These are phyloP conservation scores for Mechanitis messenoides DNA, from an alignment of 2,888 invertebrate species.

Conservation along the genomic window DNA sequence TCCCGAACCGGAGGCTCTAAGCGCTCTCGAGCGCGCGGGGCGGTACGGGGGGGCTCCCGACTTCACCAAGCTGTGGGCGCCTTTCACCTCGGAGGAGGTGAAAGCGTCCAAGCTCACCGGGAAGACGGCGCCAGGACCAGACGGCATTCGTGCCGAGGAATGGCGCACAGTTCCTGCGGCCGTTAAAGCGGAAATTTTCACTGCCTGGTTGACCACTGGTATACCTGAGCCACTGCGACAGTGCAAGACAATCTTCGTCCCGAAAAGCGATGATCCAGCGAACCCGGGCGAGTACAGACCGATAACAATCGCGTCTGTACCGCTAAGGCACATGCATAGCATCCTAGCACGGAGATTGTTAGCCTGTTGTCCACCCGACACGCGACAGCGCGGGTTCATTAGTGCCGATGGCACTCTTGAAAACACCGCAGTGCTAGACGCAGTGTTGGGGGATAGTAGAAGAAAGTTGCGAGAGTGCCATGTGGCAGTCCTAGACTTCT, in stretches of 20 bases:
- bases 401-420: constrained; percentile 45
- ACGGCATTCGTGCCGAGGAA: constrained; percentile 28
- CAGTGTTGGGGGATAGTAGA: no score
- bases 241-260: no score
- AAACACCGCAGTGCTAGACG: no score
- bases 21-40: constrained; percentile 8
- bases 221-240: no score
- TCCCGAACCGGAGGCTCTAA: constrained; percentile 10
- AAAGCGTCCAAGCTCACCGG: constrained; percentile 15
- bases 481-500: no score
- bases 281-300: no score
- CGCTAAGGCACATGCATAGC: no score
- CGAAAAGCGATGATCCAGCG: no score
- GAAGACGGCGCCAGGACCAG: constrained; percentile 32
- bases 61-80: constrained; percentile 17
- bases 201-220: no score
- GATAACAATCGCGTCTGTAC: no score
- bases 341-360: no score
- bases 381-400: constrained; percentile 23
- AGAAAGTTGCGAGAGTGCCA: no score
- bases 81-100: constrained; percentile 28
- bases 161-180: constrained; percentile 25
- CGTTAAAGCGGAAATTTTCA: constrained; percentile 21
- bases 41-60: constrained; percentile 12
- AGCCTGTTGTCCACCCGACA: constrained; percentile 34